phyloP scores from a whole-genome alignment of 2,888 invertebrate species.

The Meganola albula region DNA sequence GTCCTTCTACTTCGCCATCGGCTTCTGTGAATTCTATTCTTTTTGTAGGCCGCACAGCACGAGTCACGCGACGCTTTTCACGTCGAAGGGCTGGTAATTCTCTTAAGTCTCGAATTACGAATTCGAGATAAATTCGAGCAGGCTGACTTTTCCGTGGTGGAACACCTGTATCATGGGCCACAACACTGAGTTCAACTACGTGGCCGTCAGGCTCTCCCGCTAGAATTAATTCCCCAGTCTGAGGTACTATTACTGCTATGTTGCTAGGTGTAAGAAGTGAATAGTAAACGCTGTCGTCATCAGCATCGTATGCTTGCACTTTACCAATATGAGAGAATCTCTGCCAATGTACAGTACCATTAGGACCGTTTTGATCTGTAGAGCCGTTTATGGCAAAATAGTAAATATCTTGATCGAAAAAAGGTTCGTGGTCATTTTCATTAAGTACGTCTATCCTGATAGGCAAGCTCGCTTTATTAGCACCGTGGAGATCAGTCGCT shows the following conservation, averaged over 20 bases:
- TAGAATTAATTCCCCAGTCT: constrained; percentile 92
- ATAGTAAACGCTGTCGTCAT: constrained; percentile 95
- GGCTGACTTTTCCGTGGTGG: constrained; percentile 85
- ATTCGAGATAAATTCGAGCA: constrained; percentile 87
- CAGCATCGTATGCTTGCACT: constrained; percentile 91
- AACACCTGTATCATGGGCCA: constrained; percentile 89
- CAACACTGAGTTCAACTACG: constrained; percentile 84
- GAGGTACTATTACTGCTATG: constrained; percentile 92
- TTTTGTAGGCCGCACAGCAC: constrained; percentile 96
- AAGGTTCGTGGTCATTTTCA: constrained; percentile 94
- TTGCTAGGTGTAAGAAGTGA: constrained; percentile 88
- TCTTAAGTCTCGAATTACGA: constrained; percentile 78
- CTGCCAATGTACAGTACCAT: constrained; percentile 82
- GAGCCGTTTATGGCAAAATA: constrained; percentile 85
- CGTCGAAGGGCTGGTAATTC: constrained; percentile 81
- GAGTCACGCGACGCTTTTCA: constrained; percentile 87
- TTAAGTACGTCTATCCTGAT: constrained; percentile 87
- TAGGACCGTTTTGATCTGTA: constrained; percentile 74
- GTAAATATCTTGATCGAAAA: constrained; percentile 87
- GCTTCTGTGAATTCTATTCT: constrained; percentile 94
- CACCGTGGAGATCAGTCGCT: constrained; percentile 87
- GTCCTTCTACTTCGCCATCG: constrained; percentile 92
- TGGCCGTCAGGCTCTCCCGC: constrained; percentile 85
- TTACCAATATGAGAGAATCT: constrained; percentile 90
- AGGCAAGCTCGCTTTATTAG: constrained; percentile 89